Evolutionary conservation across 2,888 invertebrate genomes (phyloP), one percentile per base, ranked within the genome.

Genomic region (Hemistola chrysoprasaria): DNA sequence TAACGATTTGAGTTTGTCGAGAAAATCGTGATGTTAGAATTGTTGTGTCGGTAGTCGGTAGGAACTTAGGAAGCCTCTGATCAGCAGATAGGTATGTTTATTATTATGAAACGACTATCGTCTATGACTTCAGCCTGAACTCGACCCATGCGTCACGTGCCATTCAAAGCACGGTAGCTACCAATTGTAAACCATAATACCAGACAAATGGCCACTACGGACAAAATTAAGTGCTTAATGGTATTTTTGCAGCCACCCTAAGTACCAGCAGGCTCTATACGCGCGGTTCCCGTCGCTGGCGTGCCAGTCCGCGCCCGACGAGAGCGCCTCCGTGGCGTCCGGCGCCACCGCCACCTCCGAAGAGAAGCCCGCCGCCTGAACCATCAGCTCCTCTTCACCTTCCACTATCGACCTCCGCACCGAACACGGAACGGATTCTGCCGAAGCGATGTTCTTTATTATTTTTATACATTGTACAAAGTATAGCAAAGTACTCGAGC

Each of bases 251-350:
- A 94, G 95, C 71, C 95, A 95, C 82, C 95, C 95, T 8, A 95
- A 94, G 78, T 95, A 95, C 81, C 91, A 94, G 55, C 92, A 92
- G 41, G 95, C 93, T 24, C 86, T 96, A 49, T 91, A 93, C 78
- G 91, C 93, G 85, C 92, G 91, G 73, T 95, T 95, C 91, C 96
- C 96, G 20, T 92, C 93, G 44, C 86, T 95, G 65, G 90, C 93
- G 8, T 95, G 94, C 69, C 92, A 92, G 46, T 75, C 89, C 1
- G 78, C 89, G 22, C 84, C 88, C 10, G 92, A 92, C 40, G 93
- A 93, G 51, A 84, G 88, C 10, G 90, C 90, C 26, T 94, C 94
- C 2, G 92, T 92, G 28, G 92, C 91, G 2, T 94, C 94, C 3
- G 93, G 91, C 10, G 91, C 91, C 38, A 94, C 94, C 36, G 92